Evolutionary conservation across 2,888 invertebrate genomes (phyloP).

Genomic region (Leptinotarsa rubiginosa): DNA sequence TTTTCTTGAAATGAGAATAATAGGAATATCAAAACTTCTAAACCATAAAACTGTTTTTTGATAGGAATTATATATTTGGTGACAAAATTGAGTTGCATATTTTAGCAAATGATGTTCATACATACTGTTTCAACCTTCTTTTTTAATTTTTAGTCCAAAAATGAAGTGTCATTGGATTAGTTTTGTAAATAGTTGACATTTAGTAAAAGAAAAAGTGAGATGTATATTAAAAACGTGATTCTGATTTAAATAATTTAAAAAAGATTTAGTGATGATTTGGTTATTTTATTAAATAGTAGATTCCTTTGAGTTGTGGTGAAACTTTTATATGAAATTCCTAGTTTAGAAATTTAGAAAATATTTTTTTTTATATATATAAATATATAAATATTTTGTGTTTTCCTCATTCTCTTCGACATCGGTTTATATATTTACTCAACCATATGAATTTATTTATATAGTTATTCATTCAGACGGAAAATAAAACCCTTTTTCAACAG

Average conservation of each 20-base stretch:
- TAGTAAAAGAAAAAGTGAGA: conserved; percentile 30
- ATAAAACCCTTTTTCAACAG: too few relatives aligned
- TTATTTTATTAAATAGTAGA: conserved; percentile 17
- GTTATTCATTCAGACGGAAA: too few relatives aligned
- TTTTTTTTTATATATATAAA: not conserved
- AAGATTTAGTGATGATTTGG: conserved; percentile 20
- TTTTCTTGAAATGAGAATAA: conserved; percentile 7
- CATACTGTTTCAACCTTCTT: conserved; percentile 1
- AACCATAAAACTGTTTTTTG: not conserved
- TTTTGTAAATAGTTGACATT: conserved; percentile 28
- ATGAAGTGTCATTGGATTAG: conserved; percentile 6
- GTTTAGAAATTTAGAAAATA: conserved; percentile 24
- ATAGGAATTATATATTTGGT: not conserved
- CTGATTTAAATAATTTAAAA: conserved; percentile 7
- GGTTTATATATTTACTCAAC: too few relatives aligned
- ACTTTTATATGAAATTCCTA: conserved; percentile 30
- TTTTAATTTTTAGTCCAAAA: not conserved
- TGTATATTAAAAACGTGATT: conserved; percentile 28
- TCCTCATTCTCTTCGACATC: too few relatives aligned
- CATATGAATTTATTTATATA: too few relatives aligned
- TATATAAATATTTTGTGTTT: not conserved
- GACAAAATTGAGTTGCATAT: conserved; percentile 1
- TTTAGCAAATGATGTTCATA: not conserved
- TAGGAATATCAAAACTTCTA: not conserved
- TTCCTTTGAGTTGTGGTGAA: conserved; percentile 24